phyloP scores from a whole-genome alignment of 2,888 invertebrate genomes.

The Allacma fusca region DNA sequence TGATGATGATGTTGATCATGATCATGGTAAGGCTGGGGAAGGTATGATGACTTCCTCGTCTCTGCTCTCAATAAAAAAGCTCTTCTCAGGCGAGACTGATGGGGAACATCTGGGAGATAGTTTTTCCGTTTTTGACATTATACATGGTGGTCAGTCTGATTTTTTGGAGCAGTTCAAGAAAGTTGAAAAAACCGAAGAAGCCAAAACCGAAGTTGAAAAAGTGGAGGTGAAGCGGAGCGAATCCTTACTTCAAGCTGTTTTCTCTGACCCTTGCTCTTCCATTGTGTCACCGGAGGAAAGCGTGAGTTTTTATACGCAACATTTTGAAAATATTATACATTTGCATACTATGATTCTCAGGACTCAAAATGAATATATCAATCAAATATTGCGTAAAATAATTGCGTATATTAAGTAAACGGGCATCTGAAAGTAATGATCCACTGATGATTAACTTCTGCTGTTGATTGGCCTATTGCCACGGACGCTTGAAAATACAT shows the following conservation, averaged over 20 bases:
- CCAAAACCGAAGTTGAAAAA: not conserved
- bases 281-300: conserved; percentile 13
- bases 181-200: not conserved
- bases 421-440: no score
- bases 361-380: no score
- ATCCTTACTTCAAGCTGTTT: conserved; percentile 51
- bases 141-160: not conserved
- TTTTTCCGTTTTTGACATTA: conserved; percentile 8
- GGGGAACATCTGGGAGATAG: conserved; percentile 20
- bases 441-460: no score
- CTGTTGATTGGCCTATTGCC: no score
- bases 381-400: no score
- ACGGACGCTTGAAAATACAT: no score
- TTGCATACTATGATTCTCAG: no score
- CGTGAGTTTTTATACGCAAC: not conserved
- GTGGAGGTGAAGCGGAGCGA: conserved; percentile 45
- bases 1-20: not conserved
- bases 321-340: no score
- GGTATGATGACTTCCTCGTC: not conserved
- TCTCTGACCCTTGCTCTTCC: conserved; percentile 50
- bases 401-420: no score
- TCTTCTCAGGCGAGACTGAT: conserved; percentile 17
- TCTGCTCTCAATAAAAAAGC: not conserved
- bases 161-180: conserved; percentile 35
- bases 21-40: not conserved